phyloP scores from a whole-genome alignment of 2,797 vertebrate genomes.

The Tangara arthus region DNA sequence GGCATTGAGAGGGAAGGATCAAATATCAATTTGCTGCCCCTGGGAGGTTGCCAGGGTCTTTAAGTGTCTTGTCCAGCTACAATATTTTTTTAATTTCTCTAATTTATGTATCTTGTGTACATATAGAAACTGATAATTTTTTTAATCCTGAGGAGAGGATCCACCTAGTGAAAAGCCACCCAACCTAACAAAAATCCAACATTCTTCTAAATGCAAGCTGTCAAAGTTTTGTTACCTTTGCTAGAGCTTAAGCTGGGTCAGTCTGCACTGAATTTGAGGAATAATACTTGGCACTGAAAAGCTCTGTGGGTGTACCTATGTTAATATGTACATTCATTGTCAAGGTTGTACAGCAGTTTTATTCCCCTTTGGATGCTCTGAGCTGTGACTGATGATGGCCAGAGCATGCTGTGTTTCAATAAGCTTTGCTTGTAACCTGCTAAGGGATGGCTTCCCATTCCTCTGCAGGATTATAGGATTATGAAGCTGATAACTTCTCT shows the following conservation, averaged over 20 bases:
- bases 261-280: neutral
- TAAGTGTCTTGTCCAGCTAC: neutral
- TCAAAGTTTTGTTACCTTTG: neutral
- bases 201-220: neutral
- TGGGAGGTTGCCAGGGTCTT: neutral
- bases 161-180: neutral
- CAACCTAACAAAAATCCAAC: neutral
- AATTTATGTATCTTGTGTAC: neutral
- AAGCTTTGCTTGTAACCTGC: neutral
- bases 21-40: neutral
- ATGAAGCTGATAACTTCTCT: neutral
- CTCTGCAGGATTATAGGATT: neutral
- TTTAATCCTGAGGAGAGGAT: neutral
- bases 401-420: neutral
- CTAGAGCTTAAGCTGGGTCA: neutral
- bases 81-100: neutral
- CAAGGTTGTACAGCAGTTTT: neutral
- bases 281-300: neutral
- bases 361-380: neutral
- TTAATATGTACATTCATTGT: neutral
- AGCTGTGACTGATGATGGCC: neutral
- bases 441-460: neutral
- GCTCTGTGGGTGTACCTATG: neutral
- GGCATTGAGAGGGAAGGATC: neutral
- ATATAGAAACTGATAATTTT: neutral